Evolutionary conservation across 1,140 invertebrate genomes (phyloP).

Genomic region (Belonocnema kinseyi): DNA sequence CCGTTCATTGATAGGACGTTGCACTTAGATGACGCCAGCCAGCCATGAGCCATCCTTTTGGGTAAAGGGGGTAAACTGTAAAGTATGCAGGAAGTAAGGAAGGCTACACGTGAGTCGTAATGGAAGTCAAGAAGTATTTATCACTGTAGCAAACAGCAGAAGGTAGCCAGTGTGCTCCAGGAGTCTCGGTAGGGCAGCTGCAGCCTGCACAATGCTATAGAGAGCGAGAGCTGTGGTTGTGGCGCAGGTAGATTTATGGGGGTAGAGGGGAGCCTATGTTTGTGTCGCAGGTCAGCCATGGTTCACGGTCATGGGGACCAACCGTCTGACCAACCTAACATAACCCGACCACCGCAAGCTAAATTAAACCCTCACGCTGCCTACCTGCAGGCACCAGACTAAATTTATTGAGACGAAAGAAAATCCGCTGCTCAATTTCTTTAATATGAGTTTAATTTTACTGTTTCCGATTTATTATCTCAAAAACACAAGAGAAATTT

Average conservation of each 20-base stretch:
- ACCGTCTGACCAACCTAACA: slow-evolving; percentile 49
- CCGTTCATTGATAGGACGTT: slow-evolving; percentile 27
- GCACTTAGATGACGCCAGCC: slow-evolving; percentile 7
- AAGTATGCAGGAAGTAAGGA: slow-evolving; percentile 27
- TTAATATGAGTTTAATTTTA: background rate
- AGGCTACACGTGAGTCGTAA: background rate
- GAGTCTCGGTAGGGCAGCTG: slow-evolving; percentile 13
- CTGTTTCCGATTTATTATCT: background rate
- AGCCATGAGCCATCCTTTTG: background rate
- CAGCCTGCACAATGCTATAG: slow-evolving; percentile 56
- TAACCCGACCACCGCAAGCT: slow-evolving; percentile 53
- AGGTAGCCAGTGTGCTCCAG: background rate
- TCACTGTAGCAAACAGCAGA: slow-evolving; percentile 39
- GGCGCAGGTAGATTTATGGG: slow-evolving; percentile 68
- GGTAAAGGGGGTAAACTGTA: background rate
- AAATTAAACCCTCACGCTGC: slow-evolving; percentile 57
- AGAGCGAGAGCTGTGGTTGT: slow-evolving; percentile 49
- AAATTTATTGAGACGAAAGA: slow-evolving; percentile 36
- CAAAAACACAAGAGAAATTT: background rate
- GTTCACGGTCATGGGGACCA: slow-evolving; percentile 72
- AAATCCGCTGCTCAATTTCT: background rate
- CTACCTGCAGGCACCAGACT: slow-evolving; percentile 8
- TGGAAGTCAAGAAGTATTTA: slow-evolving; percentile 45
- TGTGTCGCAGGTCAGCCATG: slow-evolving; percentile 71
- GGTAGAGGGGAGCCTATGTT: slow-evolving; percentile 64